A percentile compares a stretch with the other conserved stretches of the same genome.
Evolutionary conservation across 1,140 invertebrate species (phyloP).

Genomic region (Aphis craccivora): DNA sequence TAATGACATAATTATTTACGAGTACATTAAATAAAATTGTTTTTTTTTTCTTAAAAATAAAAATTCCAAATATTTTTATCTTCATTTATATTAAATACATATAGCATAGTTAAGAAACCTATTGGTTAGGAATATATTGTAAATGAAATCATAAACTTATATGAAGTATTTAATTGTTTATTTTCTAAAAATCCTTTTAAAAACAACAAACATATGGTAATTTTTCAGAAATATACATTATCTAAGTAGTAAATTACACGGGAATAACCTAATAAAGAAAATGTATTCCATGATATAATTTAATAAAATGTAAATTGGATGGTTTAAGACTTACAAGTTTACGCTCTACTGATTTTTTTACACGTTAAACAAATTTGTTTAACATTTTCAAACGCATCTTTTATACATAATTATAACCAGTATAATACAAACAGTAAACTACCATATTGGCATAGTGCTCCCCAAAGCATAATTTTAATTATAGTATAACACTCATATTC

Average conservation of each 20-base stretch:
- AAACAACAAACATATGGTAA: background rate
- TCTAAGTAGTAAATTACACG: background rate
- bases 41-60: background rate
- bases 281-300: background rate
- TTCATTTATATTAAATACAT: background rate
- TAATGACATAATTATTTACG: too few species aligned
- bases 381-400: constrained; percentile 10
- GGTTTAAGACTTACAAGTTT: background rate
- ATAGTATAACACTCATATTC: constrained; percentile 26
- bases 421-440: background rate
- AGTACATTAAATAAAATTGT: background rate
- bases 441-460: constrained; percentile 4
- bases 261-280: constrained; percentile 14
- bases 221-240: background rate
- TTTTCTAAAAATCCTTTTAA: background rate
- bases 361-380: background rate
- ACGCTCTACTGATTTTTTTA: constrained; percentile 26
- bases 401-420: constrained; percentile 37
- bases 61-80: background rate
- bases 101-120: background rate
- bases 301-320: constrained; percentile 35
- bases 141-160: background rate
- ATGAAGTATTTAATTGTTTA: background rate
- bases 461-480: background rate
- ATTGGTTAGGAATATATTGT: background rate